phyloP scores from a whole-genome alignment of 2,888 invertebrate genomes.

The Holacanthella duospinosa region DNA sequence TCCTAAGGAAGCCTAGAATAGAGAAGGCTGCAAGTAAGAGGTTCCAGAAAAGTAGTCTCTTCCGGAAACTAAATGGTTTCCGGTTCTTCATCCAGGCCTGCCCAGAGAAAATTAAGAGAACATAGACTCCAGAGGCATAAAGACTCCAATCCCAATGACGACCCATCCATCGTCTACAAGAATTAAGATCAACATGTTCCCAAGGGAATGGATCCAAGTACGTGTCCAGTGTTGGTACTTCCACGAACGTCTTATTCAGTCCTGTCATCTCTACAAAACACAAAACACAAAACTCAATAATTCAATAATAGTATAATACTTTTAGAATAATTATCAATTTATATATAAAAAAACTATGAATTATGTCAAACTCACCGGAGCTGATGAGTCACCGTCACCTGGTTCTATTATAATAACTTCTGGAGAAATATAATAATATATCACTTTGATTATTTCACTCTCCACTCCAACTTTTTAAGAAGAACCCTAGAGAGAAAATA shows the following conservation, averaged over 20 bases:
- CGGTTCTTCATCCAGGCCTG: conserved; percentile 88
- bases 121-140: conserved; percentile 77
- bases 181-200: conserved; percentile 4
- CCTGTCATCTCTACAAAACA: too few relatives aligned
- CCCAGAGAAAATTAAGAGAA: conserved; percentile 85
- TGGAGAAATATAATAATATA: too few relatives aligned
- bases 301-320: too few relatives aligned
- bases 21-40: conserved; percentile 83
- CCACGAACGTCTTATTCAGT: conserved; percentile 4
- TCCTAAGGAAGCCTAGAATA: conserved; percentile 83
- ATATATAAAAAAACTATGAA: too few relatives aligned
- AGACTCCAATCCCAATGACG: not conserved
- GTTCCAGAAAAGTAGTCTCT: conserved; percentile 85
- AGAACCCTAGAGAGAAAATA: too few relatives aligned
- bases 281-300: too few relatives aligned
- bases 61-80: conserved; percentile 76
- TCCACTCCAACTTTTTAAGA: too few relatives aligned
- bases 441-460: too few relatives aligned
- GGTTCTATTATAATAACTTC: too few relatives aligned
- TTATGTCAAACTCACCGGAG: too few relatives aligned
- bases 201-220: conserved; percentile 15
- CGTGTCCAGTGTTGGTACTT: not conserved
- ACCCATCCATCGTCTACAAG: not conserved
- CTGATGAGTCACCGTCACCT: too few relatives aligned
- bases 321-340: too few relatives aligned